A percentile compares a stretch with the other conserved stretches of the same genome.
Conservation (phyloP, 2,113 vertebrate species). For the Boulengeromyrus knoepffleri region DNA sequence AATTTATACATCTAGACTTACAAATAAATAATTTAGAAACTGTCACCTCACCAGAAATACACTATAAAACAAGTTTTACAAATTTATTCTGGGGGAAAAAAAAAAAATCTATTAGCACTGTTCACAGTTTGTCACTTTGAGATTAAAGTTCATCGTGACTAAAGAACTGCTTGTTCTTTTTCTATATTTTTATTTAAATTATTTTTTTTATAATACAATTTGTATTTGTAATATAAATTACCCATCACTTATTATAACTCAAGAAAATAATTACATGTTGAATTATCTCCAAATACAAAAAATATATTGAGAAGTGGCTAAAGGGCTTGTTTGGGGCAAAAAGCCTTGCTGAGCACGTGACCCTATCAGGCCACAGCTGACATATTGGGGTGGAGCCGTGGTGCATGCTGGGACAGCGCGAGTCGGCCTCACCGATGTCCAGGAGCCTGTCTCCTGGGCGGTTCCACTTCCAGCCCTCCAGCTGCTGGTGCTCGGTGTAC, state of each 20-base stretch:
- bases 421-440: constrained; percentile 71
- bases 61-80: neutral
- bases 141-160: neutral
- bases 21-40: neutral
- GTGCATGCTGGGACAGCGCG: neutral
- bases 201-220: neutral
- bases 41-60: neutral
- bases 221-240: neutral
- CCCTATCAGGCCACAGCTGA: neutral
- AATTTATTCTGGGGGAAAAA: neutral
- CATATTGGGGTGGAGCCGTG: neutral
- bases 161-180: neutral
- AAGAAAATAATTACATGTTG: neutral
- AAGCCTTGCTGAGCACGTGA: neutral
- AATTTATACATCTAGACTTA: neutral
- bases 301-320: neutral
- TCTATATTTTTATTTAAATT: neutral
- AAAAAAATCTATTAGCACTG: neutral
- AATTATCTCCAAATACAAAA: neutral
- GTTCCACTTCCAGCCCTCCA: constrained; percentile 97
- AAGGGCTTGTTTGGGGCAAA: neutral
- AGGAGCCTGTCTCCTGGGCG: constrained; percentile 90
- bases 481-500: constrained; percentile 94
- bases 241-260: neutral
- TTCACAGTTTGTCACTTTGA: neutral